These are phyloP conservation scores for Mormyrus proboscirostris DNA, from an alignment of 2,797 vertebrate genomes.

Conservation along the genomic window DNA sequence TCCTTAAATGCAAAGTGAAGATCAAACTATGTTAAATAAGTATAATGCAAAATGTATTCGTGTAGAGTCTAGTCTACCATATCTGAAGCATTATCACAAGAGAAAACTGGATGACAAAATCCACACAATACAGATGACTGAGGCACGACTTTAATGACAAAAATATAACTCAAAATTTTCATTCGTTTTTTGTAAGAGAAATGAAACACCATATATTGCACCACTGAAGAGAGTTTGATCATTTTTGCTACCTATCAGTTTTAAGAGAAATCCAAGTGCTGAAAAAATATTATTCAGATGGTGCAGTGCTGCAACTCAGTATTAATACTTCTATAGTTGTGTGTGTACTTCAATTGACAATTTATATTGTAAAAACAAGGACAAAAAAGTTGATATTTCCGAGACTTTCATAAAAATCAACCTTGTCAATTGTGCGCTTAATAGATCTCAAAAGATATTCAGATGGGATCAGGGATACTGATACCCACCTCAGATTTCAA, in stretches of 20 bases:
- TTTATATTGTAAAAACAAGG: background rate
- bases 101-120: background rate
- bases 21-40: background rate
- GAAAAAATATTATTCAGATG: background rate
- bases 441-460: background rate
- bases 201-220: background rate
- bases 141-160: background rate
- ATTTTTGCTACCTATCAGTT: too few species aligned
- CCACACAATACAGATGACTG: background rate
- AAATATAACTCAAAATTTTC: background rate
- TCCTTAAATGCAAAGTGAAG: background rate
- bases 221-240: background rate
- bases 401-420: background rate
- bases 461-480: background rate
- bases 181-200: background rate
- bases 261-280: background rate
- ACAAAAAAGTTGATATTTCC: background rate
- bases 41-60: background rate
- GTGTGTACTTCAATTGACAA: background rate
- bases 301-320: background rate
- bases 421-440: background rate
- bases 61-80: background rate
- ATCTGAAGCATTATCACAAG: background rate
- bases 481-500: background rate
- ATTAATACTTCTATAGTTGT: background rate